These are phyloP conservation scores for Apeira syringaria DNA, from an alignment of 2,888 invertebrate genomes.

Conservation along the genomic window DNA sequence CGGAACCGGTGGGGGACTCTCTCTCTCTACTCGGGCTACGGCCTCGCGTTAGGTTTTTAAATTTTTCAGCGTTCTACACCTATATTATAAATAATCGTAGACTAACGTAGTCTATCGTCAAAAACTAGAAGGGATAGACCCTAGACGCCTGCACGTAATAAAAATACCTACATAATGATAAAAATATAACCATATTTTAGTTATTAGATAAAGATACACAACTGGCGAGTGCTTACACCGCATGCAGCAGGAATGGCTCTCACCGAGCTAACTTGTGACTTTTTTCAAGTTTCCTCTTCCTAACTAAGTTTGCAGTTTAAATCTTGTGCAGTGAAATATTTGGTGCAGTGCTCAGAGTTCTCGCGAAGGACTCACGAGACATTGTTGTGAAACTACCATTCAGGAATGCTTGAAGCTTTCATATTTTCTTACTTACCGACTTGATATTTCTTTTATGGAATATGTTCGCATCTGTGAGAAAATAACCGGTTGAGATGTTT, in stretches of 20 bases:
- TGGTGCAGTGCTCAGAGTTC: constrained; percentile 7
- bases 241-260: constrained; percentile 1
- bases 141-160: too few relatives aligned
- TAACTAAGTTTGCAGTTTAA: constrained; percentile 33
- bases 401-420: constrained; percentile 1
- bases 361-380: background rate
- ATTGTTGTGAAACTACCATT: constrained; percentile 12
- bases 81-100: too few relatives aligned
- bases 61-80: too few relatives aligned
- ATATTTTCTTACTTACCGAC: background rate
- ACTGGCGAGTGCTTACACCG: background rate
- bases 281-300: constrained; percentile 30
- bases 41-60: too few relatives aligned
- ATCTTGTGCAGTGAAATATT: constrained; percentile 30
- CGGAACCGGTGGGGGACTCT: too few relatives aligned
- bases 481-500: too few relatives aligned
- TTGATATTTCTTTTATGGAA: background rate
- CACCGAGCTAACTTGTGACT: constrained; percentile 17
- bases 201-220: constrained; percentile 7
- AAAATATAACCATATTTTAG: too few relatives aligned
- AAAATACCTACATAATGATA: too few relatives aligned
- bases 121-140: too few relatives aligned
- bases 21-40: too few relatives aligned
- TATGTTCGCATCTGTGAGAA: too few relatives aligned
- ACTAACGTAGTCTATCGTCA: too few relatives aligned